Evolutionary conservation across 1,140 invertebrate species (phyloP).

Genomic region (Drosophila takahashii): DNA sequence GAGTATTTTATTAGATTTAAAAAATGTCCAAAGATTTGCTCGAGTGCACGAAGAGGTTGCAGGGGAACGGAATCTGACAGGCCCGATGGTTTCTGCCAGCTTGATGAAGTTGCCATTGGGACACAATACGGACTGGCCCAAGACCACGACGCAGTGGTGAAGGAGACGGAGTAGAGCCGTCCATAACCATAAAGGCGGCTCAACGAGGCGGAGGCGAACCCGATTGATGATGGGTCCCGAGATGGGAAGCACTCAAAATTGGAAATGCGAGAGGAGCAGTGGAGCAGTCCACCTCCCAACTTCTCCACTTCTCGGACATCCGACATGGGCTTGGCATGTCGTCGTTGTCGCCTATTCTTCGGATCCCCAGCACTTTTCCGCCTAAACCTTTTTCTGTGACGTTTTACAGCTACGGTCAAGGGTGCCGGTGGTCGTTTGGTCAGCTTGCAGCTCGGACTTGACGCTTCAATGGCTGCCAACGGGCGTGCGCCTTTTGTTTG

Average conservation of each 20-base stretch:
- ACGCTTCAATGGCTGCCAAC: conserved; percentile 81
- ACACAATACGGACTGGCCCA: conserved; percentile 66
- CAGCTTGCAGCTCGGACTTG: conserved; percentile 70
- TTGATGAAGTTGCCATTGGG: conserved; percentile 77
- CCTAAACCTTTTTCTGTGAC: conserved; percentile 27
- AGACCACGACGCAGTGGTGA: conserved; percentile 11
- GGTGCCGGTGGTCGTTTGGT: conserved; percentile 67
- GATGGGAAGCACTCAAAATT: conserved; percentile 69
- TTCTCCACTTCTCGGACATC: conserved; percentile 15
- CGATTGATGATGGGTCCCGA: conserved; percentile 67
- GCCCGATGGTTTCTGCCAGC: conserved; percentile 12
- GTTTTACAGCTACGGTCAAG: conserved; percentile 79
- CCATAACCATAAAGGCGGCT: conserved; percentile 78
- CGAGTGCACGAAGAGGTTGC: conserved; percentile 16
- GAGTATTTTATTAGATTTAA: background rate
- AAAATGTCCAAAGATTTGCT: background rate
- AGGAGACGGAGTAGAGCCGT: conserved; percentile 30
- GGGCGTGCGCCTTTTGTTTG: conserved; percentile 76
- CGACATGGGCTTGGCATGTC: conserved; percentile 61
- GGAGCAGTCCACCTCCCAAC: conserved; percentile 2
- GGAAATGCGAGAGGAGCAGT: conserved; percentile 38
- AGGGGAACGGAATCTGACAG: background rate
- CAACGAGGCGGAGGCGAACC: conserved; percentile 50
- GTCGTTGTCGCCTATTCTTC: conserved; percentile 50
- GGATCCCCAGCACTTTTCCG: conserved; percentile 3